Percentiles rank a stretch among this genome's conserved stretches.
These are phyloP conservation scores for Brachyrhaphis roseni DNA, from an alignment of 2,797 vertebrate species.

Conservation along the genomic window DNA sequence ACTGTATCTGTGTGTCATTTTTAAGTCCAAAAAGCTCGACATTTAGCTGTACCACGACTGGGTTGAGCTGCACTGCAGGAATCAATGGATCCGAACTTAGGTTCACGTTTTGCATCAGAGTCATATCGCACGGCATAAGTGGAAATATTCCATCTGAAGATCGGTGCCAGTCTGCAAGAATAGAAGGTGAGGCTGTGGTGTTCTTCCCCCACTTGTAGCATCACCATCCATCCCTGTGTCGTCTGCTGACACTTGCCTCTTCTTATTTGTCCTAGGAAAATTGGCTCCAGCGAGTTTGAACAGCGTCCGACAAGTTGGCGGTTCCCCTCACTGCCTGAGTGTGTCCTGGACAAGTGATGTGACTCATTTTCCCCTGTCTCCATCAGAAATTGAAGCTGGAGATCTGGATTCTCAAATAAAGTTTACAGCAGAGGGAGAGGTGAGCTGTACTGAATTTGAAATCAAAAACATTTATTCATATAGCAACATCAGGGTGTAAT, in stretches of 20 bases:
- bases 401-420: slow-evolving; percentile 59
- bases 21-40: background rate
- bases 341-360: slow-evolving; percentile 45
- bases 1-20: background rate
- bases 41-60: slow-evolving; percentile 49
- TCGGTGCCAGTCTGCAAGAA: slow-evolving; percentile 59
- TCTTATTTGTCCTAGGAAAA: slow-evolving; percentile 53
- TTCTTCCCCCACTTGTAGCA: background rate
- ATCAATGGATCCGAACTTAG: background rate
- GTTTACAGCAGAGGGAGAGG: slow-evolving; percentile 50
- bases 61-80: slow-evolving; percentile 40
- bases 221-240: background rate
- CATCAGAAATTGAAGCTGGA: slow-evolving; percentile 25
- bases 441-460: slow-evolving; percentile 4
- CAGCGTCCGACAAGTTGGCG: slow-evolving; percentile 8
- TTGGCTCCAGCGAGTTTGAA: slow-evolving; percentile 52
- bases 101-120: slow-evolving; percentile 46
- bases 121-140: slow-evolving; percentile 34
- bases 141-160: background rate
- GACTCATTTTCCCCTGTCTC: slow-evolving; percentile 15
- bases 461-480: background rate
- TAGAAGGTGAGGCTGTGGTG: slow-evolving; percentile 51
- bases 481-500: background rate
- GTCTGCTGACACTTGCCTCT: slow-evolving; percentile 1
- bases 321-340: slow-evolving; percentile 53